These are phyloP conservation scores for Manis crassicaudata DNA, from an alignment of 2,797 vertebrate genomes.

Conservation along the genomic window DNA sequence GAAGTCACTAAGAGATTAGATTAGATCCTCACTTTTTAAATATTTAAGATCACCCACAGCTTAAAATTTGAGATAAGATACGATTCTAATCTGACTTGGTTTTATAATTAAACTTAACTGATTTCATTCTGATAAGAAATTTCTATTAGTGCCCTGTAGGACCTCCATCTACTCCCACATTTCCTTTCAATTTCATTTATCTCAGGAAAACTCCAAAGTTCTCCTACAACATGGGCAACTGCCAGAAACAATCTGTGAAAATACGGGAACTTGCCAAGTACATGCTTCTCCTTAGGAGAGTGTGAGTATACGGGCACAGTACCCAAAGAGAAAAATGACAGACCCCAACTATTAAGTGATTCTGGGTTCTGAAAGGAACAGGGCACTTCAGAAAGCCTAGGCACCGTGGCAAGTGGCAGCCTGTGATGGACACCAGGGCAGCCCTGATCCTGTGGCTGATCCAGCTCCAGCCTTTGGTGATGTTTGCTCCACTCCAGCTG, in stretches of 20 bases:
- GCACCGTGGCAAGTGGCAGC: not conserved
- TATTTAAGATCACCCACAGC: not conserved
- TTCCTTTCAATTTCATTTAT: conserved; percentile 27
- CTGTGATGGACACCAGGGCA: not conserved
- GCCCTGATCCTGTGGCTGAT: not conserved
- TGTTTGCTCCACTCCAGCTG: not conserved
- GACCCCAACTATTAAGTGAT: not conserved
- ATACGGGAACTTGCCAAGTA: not conserved
- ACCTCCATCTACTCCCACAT: not conserved
- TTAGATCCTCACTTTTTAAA: not conserved
- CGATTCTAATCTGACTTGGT: not conserved
- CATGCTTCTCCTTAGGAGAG: not conserved
- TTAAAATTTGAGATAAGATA: not conserved
- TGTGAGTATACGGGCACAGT: not conserved
- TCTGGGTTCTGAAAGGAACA: not conserved
- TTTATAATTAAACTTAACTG: conserved; percentile 12
- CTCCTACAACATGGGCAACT: not conserved
- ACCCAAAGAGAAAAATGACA: not conserved
- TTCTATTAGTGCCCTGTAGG: not conserved
- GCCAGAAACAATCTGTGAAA: not conserved
- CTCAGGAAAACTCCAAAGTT: not conserved
- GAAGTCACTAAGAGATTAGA: not conserved
- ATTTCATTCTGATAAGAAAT: conserved; percentile 22
- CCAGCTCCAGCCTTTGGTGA: not conserved
- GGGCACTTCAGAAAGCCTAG: not conserved